These are phyloP conservation scores for Arrhamphus sclerolepis DNA, from an alignment of 2,797 vertebrate species.

Conservation along the genomic window DNA sequence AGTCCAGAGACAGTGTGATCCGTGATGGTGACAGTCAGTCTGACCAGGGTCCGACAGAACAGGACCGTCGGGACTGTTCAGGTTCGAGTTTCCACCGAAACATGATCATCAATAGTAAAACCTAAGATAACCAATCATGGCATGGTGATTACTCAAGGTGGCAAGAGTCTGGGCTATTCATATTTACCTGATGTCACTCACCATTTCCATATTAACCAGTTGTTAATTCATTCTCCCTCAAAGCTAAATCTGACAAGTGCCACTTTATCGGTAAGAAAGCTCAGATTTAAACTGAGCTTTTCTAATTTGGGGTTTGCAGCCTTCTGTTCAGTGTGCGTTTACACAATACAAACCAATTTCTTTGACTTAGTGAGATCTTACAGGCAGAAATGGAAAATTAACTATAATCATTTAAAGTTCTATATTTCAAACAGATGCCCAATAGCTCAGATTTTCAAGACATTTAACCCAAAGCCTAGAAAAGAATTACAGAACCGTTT, in stretches of 20 bases:
- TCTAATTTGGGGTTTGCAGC: no score
- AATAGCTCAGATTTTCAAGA: neutral
- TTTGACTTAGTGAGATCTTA: slow-evolving; percentile 9
- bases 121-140: neutral
- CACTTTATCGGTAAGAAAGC: slow-evolving; percentile 23
- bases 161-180: neutral
- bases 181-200: neutral
- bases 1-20: no score
- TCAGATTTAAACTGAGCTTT: slow-evolving; percentile 20
- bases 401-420: slow-evolving; percentile 1
- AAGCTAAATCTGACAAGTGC: no score
- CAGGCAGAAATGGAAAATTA: neutral
- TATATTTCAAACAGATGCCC: slow-evolving; percentile 12
- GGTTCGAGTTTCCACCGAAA: neutral
- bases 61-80: no score
- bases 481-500: no score
- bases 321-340: no score
- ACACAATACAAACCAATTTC: neutral
- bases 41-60: no score
- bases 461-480: no score
- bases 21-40: neutral
- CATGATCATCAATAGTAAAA: neutral
- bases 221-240: no score
- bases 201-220: neutral
- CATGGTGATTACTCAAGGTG: neutral